Conservation (phyloP, 2,888 invertebrate species). For the Steinernema hermaphroditum region DNA sequence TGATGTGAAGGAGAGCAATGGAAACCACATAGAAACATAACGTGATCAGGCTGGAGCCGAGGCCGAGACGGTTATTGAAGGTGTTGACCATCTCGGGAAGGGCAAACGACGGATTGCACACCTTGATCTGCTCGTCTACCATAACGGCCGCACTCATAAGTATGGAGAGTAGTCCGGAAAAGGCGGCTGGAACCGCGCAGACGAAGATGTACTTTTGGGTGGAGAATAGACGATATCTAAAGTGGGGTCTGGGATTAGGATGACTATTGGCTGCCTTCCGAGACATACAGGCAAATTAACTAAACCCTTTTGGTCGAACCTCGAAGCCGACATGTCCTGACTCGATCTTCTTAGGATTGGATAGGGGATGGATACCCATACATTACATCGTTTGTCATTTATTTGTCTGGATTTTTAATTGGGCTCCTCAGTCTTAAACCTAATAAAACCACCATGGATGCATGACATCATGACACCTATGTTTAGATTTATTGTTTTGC, state of each 20-base stretch:
- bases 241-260: not conserved
- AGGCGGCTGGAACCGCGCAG: not conserved
- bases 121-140: not conserved
- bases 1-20: not conserved
- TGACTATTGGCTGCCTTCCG: not conserved
- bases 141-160: not conserved
- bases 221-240: not conserved
- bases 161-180: not conserved
- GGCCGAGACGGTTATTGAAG: not conserved
- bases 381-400: not conserved
- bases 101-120: conserved; percentile 3
- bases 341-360: no score
- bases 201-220: not conserved
- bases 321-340: no score
- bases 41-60: not conserved
- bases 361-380: no score
- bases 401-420: not conserved
- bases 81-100: not conserved
- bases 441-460: no score
- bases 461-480: no score
- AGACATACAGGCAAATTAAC: not conserved
- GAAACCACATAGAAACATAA: not conserved
- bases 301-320: not conserved
- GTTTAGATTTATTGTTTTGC: no score
- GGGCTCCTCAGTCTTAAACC: no score